Conservation (phyloP, 2,888 invertebrate genomes). For the Drosophila infuscata region DNA sequence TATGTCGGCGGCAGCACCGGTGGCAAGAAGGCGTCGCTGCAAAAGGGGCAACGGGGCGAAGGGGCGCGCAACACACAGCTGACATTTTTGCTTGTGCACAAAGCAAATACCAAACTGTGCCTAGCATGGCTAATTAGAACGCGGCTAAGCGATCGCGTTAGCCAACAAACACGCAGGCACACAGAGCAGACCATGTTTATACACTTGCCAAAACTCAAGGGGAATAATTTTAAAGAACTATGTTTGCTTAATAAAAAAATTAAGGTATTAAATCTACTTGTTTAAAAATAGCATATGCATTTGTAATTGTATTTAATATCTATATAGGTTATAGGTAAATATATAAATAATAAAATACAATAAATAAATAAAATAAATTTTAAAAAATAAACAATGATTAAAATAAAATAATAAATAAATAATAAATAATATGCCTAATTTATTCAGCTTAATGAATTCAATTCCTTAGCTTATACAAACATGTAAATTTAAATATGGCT, state of each 20-base stretch:
- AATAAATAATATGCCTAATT: no score
- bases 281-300: accelerated
- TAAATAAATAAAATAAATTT: no score
- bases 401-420: no score
- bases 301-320: not conserved
- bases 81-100: constrained; percentile 77
- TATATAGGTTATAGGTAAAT: not conserved
- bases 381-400: no score
- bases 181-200: not conserved
- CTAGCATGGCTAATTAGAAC: constrained; percentile 76
- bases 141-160: constrained; percentile 47
- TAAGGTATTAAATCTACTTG: not conserved
- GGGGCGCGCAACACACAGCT: constrained; percentile 51
- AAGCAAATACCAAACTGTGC: constrained; percentile 77
- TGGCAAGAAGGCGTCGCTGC: not conserved
- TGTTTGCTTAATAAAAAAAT: not conserved
- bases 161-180: constrained; percentile 20
- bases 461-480: not conserved
- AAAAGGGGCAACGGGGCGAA: not conserved
- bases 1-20: constrained; percentile 52
- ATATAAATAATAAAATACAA: no score
- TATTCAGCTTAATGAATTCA: not conserved
- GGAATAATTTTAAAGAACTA: no score
- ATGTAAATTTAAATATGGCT: not conserved
- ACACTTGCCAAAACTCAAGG: not conserved